Base-by-base conservation (phyloP, 2,888 invertebrate species). In the Polylopha cassiicola region DNA sequence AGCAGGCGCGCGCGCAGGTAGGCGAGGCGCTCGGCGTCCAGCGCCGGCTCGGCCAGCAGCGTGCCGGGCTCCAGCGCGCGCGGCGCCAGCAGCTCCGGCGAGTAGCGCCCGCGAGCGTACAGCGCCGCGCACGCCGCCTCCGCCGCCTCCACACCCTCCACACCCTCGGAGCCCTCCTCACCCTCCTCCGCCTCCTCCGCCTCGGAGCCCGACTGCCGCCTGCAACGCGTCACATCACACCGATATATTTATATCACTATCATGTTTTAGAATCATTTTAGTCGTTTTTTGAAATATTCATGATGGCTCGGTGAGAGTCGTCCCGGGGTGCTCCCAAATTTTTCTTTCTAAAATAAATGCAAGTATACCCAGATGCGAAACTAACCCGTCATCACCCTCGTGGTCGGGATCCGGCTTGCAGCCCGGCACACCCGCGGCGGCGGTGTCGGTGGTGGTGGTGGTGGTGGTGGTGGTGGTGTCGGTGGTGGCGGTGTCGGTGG, bases 91-190 rank as follows among this genome's bases (percentile, higher is more conserved):
- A 92, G 91, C 53, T 77, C 81, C 0, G 98, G 98, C 59, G 94
- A 94, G 78, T 98, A 99, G 18, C 90, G 88, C 1, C 96, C 97
- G n/a, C 88, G 68, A 34, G 88, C 86, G 75, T 97, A 98, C 56
- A 65, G 60, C 51, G 66, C 68, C 52, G 21, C 53, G 44, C 50
- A 47, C 33, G 54, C 51, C 27, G 68, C 61, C 24, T 67, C 66
- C 43, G 72, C 71, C 37, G 64, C 47, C 49, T 66, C 50, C 59
- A 14, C 48, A 21, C 41, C 43, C 32, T 37, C 47, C 44, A 42
- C 55, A 24, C 41, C 50, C 44, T 34, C 45, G 34, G 29, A 52
- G 36, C 13, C 55, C 48, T 21, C 43, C 37, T 9, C 41, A 36
- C 36, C 53, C 41, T 39, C 45, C 30, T 33, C 46, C 16, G 23